A percentile compares a stretch with the other conserved stretches of the same genome.
Evolutionary conservation across 1,140 invertebrate genomes (phyloP).

Genomic region (Pseudomyrmex dendroicus): DNA sequence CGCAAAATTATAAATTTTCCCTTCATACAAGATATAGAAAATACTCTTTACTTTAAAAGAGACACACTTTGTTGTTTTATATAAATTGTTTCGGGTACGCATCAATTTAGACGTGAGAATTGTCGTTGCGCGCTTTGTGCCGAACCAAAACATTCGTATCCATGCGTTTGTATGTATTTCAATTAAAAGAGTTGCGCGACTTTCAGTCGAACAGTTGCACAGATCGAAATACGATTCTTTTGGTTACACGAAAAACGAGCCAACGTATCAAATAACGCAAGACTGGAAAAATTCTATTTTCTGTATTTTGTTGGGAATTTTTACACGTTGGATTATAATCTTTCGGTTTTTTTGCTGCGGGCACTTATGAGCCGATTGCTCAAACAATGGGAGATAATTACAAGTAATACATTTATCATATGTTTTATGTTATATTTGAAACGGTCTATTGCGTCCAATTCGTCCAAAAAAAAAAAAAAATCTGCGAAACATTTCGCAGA

Average conservation of each 20-base stretch:
- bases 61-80: no score
- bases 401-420: neutral
- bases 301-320: constrained; percentile 1
- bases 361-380: neutral
- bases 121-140: neutral
- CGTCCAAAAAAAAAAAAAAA: no score
- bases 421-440: neutral
- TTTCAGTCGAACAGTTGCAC: constrained; percentile 33
- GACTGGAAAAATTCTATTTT: constrained; percentile 42
- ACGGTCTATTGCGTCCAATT: no score
- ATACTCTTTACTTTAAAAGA: no score
- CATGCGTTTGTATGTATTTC: constrained; percentile 42
- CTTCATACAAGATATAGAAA: neutral
- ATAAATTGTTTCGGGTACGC: no score
- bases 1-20: constrained; percentile 11
- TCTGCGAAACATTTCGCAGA: no score
- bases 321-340: constrained; percentile 16
- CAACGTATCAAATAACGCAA: constrained; percentile 44
- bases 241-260: constrained; percentile 48
- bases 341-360: constrained; percentile 15
- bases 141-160: neutral
- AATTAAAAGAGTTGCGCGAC: constrained; percentile 37
- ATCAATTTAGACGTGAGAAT: no score
- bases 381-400: neutral
- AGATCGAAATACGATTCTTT: constrained; percentile 52